Conservation (phyloP, 2,797 vertebrate species). For the Botia kubotai region DNA sequence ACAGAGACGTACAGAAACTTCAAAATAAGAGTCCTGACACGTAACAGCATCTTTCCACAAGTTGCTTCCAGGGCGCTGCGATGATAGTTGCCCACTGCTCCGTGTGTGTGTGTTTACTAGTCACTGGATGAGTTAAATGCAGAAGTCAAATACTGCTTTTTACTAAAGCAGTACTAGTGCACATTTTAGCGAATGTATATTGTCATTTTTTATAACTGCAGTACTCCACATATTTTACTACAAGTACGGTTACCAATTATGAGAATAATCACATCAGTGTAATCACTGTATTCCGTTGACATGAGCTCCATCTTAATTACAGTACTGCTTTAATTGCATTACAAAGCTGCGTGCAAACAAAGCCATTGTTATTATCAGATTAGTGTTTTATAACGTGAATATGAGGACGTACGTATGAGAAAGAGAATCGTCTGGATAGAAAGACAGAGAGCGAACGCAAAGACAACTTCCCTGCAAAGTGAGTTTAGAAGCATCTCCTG, state of each 20-base stretch:
- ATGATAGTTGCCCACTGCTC: too few relatives aligned
- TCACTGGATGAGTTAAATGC: too few relatives aligned
- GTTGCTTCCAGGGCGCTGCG: too few relatives aligned
- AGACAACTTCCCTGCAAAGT: slow-evolving; percentile 35
- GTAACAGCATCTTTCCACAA: too few relatives aligned
- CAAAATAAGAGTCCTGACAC: too few relatives aligned
- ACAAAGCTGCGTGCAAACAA: not conserved
- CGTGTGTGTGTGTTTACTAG: too few relatives aligned
- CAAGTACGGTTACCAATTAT: not conserved
- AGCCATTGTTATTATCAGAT: slow-evolving; percentile 25
- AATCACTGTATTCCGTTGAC: not conserved
- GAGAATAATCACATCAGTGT: not conserved
- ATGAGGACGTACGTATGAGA: not conserved
- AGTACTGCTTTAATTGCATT: not conserved
- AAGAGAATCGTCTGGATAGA: not conserved
- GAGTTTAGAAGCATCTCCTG: slow-evolving; percentile 52
- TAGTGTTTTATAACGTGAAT: slow-evolving; percentile 12
- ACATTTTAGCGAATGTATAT: not conserved
- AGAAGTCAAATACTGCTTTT: too few relatives aligned
- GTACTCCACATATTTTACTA: not conserved
- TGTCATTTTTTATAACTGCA: too few relatives aligned
- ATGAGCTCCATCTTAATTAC: not conserved
- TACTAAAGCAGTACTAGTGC: too few relatives aligned
- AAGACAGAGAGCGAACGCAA: slow-evolving; percentile 29
- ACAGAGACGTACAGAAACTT: too few relatives aligned